phyloP scores from a whole-genome alignment of 1,140 invertebrate species.

The Camponotus pennsylvanicus region DNA sequence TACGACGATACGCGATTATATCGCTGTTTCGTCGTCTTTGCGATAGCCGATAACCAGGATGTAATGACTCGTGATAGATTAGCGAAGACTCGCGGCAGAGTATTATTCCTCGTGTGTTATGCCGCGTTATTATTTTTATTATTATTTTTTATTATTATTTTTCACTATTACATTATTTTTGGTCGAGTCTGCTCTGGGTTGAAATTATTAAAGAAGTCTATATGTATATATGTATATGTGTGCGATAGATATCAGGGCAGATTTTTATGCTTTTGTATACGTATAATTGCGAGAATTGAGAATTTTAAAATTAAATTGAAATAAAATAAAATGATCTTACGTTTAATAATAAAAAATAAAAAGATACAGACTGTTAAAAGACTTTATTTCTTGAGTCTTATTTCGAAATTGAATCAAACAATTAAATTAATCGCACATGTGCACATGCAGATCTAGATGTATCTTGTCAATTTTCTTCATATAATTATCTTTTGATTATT shows the following conservation, averaged over 20 bases:
- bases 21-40: conserved; percentile 23
- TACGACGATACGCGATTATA: conserved; percentile 27
- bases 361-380: not conserved
- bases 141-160: not conserved
- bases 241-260: too few relatives aligned
- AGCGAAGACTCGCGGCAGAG: not conserved
- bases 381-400: not conserved
- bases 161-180: not conserved
- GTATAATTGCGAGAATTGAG: not conserved
- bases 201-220: not conserved
- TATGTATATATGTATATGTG: not conserved
- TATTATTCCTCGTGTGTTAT: not conserved
- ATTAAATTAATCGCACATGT: too few relatives aligned
- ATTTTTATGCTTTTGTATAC: not conserved
- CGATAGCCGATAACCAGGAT: not conserved
- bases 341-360: not conserved
- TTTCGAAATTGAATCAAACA: not conserved
- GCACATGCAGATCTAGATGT: too few relatives aligned
- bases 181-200: not conserved
- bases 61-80: conserved; percentile 22
- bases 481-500: too few relatives aligned
- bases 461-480: too few relatives aligned
- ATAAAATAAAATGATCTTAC: too few relatives aligned
- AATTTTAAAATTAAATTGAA: conserved; percentile 1
- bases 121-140: not conserved